phyloP scores from a whole-genome alignment of 2,888 invertebrate species.

The Leptinotarsa rubiginosa region DNA sequence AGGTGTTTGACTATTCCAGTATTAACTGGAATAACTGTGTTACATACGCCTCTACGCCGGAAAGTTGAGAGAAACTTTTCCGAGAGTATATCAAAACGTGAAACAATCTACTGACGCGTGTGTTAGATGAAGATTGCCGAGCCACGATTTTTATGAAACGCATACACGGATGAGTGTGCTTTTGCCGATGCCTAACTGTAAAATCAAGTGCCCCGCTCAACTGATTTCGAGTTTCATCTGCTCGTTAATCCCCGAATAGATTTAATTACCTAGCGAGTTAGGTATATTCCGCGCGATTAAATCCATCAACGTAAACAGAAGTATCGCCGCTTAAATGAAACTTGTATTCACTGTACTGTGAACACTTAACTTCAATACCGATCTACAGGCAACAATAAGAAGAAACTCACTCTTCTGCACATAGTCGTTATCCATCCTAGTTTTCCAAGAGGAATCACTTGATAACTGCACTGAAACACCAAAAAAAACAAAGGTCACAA shows the following conservation, averaged over 20 bases:
- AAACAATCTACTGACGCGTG: constrained; percentile 14
- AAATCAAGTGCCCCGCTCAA: constrained; percentile 29
- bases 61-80: background rate
- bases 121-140: constrained; percentile 27
- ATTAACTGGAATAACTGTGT: constrained; percentile 1
- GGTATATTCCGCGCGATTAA: constrained; percentile 5
- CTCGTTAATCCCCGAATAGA: constrained; percentile 18
- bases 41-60: background rate
- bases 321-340: constrained; percentile 21
- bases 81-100: background rate
- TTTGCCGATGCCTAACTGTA: constrained; percentile 35
- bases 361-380: constrained; percentile 18
- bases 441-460: constrained; percentile 31
- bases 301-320: constrained; percentile 6
- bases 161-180: constrained; percentile 18
- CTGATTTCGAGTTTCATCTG: constrained; percentile 20
- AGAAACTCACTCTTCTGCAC: constrained; percentile 42
- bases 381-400: constrained; percentile 24
- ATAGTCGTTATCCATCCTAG: constrained; percentile 44
- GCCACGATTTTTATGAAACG: constrained; percentile 30
- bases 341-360: constrained; percentile 22
- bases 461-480: constrained; percentile 28
- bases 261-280: constrained; percentile 21
- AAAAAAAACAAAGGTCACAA: constrained; percentile 27
- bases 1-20: background rate